phyloP scores from a whole-genome alignment of 2,113 vertebrate species.

The Haliaeetus leucogaster region DNA sequence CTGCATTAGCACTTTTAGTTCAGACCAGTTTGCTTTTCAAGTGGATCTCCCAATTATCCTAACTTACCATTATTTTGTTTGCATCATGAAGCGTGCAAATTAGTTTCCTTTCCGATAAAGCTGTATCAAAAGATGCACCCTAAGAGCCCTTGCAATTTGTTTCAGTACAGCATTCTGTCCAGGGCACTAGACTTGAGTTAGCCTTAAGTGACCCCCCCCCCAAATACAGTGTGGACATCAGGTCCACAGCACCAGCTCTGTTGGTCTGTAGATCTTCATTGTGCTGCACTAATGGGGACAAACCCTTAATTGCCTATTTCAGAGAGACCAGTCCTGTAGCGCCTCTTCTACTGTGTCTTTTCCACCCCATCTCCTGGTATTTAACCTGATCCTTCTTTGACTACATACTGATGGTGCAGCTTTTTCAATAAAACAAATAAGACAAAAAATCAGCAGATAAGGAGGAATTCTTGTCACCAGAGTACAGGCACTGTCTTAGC shows the following conservation, averaged over 20 bases:
- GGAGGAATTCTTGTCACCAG: not conserved
- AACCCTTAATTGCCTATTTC: rapidly evolving
- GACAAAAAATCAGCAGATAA: not conserved
- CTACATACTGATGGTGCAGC: not conserved
- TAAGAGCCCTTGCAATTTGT: not conserved
- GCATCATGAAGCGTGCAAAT: not conserved
- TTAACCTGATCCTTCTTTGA: not conserved
- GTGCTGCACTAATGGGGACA: not conserved
- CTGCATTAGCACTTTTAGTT: not conserved
- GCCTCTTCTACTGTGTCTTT: not conserved
- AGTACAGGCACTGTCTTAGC: not conserved
- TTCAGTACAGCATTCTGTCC: not conserved
- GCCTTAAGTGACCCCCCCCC: not conserved
- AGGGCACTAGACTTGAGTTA: not conserved
- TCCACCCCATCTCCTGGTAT: not conserved
- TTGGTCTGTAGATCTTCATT: not conserved
- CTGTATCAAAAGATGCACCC: not conserved
- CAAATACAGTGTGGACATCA: not conserved
- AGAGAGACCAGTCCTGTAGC: not conserved
- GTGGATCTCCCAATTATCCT: not conserved
- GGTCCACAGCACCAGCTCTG: not conserved
- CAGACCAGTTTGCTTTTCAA: not conserved
- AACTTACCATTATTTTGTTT: not conserved
- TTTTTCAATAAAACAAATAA: not conserved
- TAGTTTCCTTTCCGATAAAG: not conserved